phyloP scores from a whole-genome alignment of 2,113 vertebrate genomes.

The Hyperopisus bebe region DNA sequence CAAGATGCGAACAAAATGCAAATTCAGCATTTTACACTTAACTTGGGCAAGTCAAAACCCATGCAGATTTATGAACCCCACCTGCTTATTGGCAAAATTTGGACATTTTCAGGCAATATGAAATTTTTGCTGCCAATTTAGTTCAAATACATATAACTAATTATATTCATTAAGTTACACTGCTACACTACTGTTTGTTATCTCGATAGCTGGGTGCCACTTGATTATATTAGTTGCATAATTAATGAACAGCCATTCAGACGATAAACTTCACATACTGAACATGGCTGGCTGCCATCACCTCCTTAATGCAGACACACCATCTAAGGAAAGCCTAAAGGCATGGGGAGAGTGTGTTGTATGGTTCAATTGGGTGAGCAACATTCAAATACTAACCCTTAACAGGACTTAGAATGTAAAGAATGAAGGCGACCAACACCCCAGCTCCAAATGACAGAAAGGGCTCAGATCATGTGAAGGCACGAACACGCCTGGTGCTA shows the following conservation, averaged over 20 bases:
- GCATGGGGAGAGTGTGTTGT: not conserved
- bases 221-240: not conserved
- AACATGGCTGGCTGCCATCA: not conserved
- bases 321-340: not conserved
- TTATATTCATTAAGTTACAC: not conserved
- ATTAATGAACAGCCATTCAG: not conserved
- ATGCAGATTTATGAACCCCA: not conserved
- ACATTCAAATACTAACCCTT: not conserved
- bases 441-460: not conserved
- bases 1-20: not conserved
- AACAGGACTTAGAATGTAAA: not conserved
- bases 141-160: not conserved
- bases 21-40: not conserved
- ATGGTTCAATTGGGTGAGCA: not conserved
- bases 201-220: not conserved
- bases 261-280: not conserved
- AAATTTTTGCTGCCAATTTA: not conserved
- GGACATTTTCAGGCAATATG: not conserved
- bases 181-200: not conserved
- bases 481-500: not conserved
- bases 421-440: not conserved
- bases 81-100: not conserved
- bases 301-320: not conserved
- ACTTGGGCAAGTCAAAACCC: not conserved
- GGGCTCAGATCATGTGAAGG: not conserved